Conservation (phyloP, 1,140 invertebrate genomes). For the Ceratosolen fusciceps region DNA sequence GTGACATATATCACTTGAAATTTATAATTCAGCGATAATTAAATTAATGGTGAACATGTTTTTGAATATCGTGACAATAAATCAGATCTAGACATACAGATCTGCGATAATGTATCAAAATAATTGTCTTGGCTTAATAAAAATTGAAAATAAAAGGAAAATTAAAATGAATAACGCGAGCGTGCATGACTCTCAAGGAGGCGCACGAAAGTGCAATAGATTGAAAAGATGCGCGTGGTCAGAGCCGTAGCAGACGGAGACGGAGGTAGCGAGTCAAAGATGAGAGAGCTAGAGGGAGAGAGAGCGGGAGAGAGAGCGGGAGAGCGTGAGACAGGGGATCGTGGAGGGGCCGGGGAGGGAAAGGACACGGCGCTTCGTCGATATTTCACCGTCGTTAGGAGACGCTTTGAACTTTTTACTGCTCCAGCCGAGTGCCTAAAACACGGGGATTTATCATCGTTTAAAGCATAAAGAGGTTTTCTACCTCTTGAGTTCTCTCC, state of each 20-base stretch:
- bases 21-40: conserved; percentile 17
- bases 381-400: conserved; percentile 35
- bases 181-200: not conserved
- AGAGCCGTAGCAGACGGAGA: not conserved
- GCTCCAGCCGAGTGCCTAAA: conserved; percentile 10
- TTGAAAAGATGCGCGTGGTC: conserved; percentile 9
- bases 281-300: not conserved
- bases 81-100: conserved; percentile 11
- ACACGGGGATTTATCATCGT: conserved; percentile 34
- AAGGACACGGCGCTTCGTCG: not conserved
- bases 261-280: not conserved
- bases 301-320: not conserved
- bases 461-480: conserved; percentile 38
- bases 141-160: not conserved
- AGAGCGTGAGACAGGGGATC: not conserved
- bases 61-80: not conserved
- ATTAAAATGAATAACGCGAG: not conserved
- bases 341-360: not conserved
- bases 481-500: conserved; percentile 20
- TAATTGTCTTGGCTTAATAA: conserved; percentile 3
- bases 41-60: not conserved
- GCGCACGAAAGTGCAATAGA: not conserved
- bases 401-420: conserved; percentile 37
- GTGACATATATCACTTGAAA: not conserved
- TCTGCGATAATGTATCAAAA: not conserved